Evolutionary conservation across 2,888 invertebrate species (phyloP), one percentile per base, ranked within the genome.

Genomic region (Graphium colonna): DNA sequence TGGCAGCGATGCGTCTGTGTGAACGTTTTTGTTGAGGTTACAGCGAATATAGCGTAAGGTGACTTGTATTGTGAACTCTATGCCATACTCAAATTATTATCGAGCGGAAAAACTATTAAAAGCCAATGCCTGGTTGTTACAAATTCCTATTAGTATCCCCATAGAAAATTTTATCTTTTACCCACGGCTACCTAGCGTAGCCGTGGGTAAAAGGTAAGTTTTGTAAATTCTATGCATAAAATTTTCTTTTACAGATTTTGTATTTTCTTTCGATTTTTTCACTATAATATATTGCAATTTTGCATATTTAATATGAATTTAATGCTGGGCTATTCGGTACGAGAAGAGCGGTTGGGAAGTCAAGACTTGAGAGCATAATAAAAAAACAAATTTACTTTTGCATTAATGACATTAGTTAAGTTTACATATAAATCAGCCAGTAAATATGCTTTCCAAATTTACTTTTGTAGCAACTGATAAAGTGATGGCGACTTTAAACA

Each of bases 1-100:
- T 73, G 72, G 71, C 69, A 67, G 64, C 52, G 21, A 21, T 57
- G 47, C 54, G 57, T 65, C 68, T 69, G 70, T 74, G 72, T 55
- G 54, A 40, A 54, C 10, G 58, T 18, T 61, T 62, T 59, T 64
- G 63, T 63, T 63, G 57, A 65, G 64, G 60, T 61, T 57, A 64
- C 56, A 68, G 53, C 62, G 60, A 60, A 65, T 60, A 54, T 46
- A 57, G 45, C 38, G n/a, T 60, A 52, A 39, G 51, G 43, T 43
- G 15, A 39, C 13, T 43, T 33, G 12, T 33, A 42, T 42, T 18
- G 16, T 31, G 21, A 18, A 33, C 18, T 40, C 10, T 33, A 42
- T 17, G 18, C 21, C 28, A 41, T 17, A 31, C 9, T 5, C n/a
- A 36, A 36, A 36, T n/a, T 4, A 3, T 36, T 3, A 12, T 13